Evolutionary conservation across 2,888 invertebrate genomes (phyloP).

Genomic region (Punctoribates punctum): DNA sequence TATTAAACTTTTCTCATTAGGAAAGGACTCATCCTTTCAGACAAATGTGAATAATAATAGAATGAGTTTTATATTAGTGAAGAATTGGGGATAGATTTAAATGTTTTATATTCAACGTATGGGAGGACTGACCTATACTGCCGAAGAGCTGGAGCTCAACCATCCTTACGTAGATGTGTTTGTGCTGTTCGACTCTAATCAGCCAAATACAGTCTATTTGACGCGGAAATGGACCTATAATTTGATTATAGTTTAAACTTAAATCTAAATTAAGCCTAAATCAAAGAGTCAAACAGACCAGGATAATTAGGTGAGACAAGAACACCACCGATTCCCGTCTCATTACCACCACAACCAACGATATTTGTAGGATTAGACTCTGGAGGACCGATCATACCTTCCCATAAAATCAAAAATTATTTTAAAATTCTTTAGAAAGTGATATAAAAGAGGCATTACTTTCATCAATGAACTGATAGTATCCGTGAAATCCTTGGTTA

Average conservation of each 20-base stretch:
- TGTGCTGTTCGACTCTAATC: constrained; percentile 53
- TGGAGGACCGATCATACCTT: constrained; percentile 50
- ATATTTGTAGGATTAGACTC: constrained; percentile 46
- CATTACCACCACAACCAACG: constrained; percentile 51
- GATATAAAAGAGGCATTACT: constrained; percentile 47
- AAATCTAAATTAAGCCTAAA: background rate
- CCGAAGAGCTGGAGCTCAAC: constrained; percentile 54
- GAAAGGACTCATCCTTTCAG: too few species aligned
- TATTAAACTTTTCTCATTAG: too few species aligned
- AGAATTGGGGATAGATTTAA: too few species aligned
- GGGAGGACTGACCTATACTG: constrained; percentile 50
- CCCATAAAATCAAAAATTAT: constrained; percentile 40
- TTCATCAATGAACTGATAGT: constrained; percentile 53
- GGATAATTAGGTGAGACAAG: constrained; percentile 55
- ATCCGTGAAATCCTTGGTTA: constrained; percentile 51
- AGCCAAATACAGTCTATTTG: constrained; percentile 56
- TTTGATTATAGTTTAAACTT: background rate
- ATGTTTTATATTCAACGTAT: too few species aligned
- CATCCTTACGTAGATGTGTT: constrained; percentile 54
- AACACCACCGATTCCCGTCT: constrained; percentile 53
- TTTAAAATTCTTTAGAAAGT: background rate
- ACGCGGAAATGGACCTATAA: constrained; percentile 51
- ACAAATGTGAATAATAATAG: too few species aligned
- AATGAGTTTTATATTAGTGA: too few species aligned
- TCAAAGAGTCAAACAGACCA: background rate